Evolutionary conservation across 2,797 vertebrate species (phyloP).

Genomic region (Anomalospiza imberbis): DNA sequence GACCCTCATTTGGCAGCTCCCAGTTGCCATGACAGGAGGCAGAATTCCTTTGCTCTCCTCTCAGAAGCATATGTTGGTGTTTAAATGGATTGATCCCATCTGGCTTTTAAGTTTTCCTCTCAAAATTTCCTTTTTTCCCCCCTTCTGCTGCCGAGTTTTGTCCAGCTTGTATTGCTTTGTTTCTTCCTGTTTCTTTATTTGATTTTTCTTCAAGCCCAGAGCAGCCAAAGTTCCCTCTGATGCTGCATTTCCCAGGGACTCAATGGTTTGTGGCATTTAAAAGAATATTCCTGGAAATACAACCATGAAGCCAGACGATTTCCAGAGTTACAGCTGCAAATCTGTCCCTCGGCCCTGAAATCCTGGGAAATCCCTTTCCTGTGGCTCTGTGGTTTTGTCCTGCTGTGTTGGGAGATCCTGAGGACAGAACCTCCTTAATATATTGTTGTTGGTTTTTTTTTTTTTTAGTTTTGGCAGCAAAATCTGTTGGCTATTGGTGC

Average conservation of each 20-base stretch:
- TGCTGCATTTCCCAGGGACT: not conserved
- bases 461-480: not conserved
- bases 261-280: not conserved
- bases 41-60: not conserved
- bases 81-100: not conserved
- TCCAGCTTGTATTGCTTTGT: not conserved
- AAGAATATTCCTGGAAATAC: not conserved
- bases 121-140: fast-evolving
- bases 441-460: not conserved
- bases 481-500: not conserved
- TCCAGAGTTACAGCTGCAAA: not conserved
- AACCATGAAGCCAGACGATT: not conserved
- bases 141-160: not conserved
- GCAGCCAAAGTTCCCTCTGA: not conserved
- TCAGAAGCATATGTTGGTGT: not conserved
- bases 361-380: not conserved
- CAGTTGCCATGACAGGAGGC: not conserved
- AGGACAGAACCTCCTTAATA: fast-evolving
- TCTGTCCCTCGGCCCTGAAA: not conserved
- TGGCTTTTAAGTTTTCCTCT: not conserved
- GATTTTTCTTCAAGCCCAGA: not conserved
- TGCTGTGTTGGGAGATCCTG: not conserved
- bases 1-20: not conserved
- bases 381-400: not conserved
- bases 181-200: not conserved